Evolutionary conservation across 2,113 vertebrate genomes (phyloP), one percentile per base, ranked within the genome.

Genomic region (Caranx ignobilis): DNA sequence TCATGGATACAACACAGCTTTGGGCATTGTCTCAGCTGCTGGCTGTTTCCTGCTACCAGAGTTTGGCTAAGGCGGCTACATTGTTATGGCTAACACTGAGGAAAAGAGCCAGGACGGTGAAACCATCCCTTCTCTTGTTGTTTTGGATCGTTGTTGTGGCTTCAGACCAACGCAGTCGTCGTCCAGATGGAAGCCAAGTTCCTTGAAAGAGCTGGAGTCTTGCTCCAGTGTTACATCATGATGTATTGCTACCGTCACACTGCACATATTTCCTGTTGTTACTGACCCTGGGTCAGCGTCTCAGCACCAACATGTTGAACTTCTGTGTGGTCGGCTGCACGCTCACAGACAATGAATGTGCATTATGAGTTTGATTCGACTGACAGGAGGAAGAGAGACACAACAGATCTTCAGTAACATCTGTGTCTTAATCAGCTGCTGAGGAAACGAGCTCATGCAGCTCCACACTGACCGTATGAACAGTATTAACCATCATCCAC

Each of bases 71-170:
- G 26, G 47, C 52, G 54, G 32, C 39, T 26, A 68, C 31, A 55
- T 64, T 0, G 12, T 83, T 69, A 68, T 59, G 62, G 59, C 39
- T 21, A 45, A 50, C 31, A 66, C 71, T 75, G 75, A 79, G 84
- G 66, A 63, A 72, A 52, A 83, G 63, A 34, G 67, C 43, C 37
- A 47, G 37, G 8, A 56, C 6, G 19, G 6, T 45, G 50, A 52
- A 62, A 55, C 41, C n/a, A 54, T 13, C 62, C 43, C 56, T 41
- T 71, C 32, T 62, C 35, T 34, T 70, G 18, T 57, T 15, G 39
- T 39, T 74, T 52, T 12, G 34, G 11, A 54, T 19, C 35, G 2
- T 67, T 43, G 2, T 67, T 37, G 5, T 61, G 37, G 47, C 68
- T 69, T 64, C n/a, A 54, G 19, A 54, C n/a, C 12, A 19, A 41